These are phyloP conservation scores for Orthochromis malagaraziensis DNA, from an alignment of 2,113 vertebrate genomes.

Conservation along the genomic window DNA sequence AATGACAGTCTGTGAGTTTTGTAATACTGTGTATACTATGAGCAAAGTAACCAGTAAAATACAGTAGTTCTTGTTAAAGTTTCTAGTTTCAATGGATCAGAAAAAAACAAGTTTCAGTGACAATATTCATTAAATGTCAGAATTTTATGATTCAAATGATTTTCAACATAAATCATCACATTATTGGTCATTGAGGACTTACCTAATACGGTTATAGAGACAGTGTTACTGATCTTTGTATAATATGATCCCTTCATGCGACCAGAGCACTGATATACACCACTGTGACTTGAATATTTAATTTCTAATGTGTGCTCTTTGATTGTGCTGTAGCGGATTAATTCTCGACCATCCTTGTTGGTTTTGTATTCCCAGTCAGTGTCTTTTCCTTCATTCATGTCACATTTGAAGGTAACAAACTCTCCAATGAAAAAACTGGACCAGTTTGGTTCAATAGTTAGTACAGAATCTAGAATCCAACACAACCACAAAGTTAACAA, in stretches of 20 bases:
- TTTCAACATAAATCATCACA: accelerated
- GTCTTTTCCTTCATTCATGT: too few relatives aligned
- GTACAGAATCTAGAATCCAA: too few relatives aligned
- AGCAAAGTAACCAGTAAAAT: not conserved
- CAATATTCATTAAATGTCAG: too few relatives aligned
- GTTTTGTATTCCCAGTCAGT: accelerated
- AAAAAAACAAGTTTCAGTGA: too few relatives aligned
- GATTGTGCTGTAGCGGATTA: accelerated
- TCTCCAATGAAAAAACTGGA: too few relatives aligned
- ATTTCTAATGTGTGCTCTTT: accelerated
- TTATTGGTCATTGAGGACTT: accelerated
- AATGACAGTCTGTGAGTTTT: accelerated
- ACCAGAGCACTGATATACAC: not conserved
- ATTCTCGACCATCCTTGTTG: too few relatives aligned
- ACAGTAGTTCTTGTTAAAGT: accelerated
- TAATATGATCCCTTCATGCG: accelerated
- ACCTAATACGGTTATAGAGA: not conserved
- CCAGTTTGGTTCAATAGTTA: accelerated
- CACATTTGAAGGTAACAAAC: too few relatives aligned
- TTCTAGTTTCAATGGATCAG: too few relatives aligned
- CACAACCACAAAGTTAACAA: too few relatives aligned
- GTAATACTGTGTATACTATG: accelerated
- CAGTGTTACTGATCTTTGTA: not conserved
- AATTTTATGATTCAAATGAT: accelerated
- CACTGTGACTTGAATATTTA: accelerated